Percentiles rank a stretch among this genome's conserved stretches.
phyloP scores from a whole-genome alignment of 1,140 invertebrate genomes.

The Bombus sylvicola region DNA sequence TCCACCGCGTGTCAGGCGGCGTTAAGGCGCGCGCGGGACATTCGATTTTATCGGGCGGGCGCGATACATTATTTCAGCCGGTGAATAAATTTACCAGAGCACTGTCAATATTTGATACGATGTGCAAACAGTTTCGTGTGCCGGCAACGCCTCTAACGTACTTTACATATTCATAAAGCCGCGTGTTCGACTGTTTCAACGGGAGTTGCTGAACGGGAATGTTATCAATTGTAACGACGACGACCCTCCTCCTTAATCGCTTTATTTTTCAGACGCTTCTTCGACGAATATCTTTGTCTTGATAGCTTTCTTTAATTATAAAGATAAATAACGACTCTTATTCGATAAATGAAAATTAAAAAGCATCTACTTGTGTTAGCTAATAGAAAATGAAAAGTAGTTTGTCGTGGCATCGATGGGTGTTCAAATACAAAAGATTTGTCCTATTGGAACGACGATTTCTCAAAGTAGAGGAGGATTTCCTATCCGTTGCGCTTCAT shows the following conservation, averaged over 20 bases:
- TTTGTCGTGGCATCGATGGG: neutral
- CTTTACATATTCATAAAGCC: constrained; percentile 76
- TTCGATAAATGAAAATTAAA: no score
- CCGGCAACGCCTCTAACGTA: constrained; percentile 62
- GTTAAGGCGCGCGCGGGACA: constrained; percentile 39
- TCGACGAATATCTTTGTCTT: no score
- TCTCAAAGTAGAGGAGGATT: neutral
- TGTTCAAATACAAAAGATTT: constrained; percentile 15
- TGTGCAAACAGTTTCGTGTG: constrained; percentile 70
- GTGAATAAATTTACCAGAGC: constrained; percentile 70
- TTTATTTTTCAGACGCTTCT: constrained; percentile 32
- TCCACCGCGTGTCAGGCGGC: neutral
- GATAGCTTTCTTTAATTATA: neutral
- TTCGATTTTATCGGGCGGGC: constrained; percentile 47
- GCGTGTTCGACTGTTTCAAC: constrained; percentile 61
- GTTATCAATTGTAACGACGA: constrained; percentile 5
- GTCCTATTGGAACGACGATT: neutral
- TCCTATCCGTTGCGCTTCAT: neutral
- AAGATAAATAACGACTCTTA: neutral
- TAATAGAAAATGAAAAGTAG: neutral
- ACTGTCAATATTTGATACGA: constrained; percentile 74
- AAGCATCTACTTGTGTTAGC: neutral
- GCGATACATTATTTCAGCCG: constrained; percentile 65
- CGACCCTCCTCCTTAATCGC: constrained; percentile 25
- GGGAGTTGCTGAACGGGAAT: constrained; percentile 31